Evolutionary conservation across 2,888 invertebrate genomes (phyloP).

Genomic region (Drosophila glabriapex): DNA sequence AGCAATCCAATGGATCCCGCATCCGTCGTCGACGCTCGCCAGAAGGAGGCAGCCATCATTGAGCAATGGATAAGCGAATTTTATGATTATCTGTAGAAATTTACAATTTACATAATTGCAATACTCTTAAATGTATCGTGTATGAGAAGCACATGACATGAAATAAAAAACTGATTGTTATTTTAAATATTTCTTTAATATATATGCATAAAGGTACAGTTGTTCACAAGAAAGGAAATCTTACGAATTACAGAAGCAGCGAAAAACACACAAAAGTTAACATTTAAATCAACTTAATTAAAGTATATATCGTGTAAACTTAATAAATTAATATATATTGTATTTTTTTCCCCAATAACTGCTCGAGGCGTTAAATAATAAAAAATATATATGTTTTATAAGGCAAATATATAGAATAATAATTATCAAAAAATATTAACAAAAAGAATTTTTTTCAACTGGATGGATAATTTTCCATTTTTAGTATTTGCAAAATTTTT

Average conservation of each 20-base stretch:
- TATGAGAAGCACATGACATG: background rate
- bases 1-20: slow-evolving; percentile 74
- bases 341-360: slow-evolving; percentile 65
- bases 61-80: slow-evolving; percentile 64
- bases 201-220: slow-evolving; percentile 81
- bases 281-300: slow-evolving; percentile 76
- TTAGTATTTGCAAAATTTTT: slow-evolving; percentile 56
- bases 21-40: slow-evolving; percentile 78
- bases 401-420: slow-evolving; percentile 67
- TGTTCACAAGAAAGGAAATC: slow-evolving; percentile 82
- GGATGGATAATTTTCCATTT: slow-evolving; percentile 75
- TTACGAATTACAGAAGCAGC: slow-evolving; percentile 78
- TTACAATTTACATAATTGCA: background rate
- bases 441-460: slow-evolving; percentile 67
- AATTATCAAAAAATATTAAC: slow-evolving; percentile 76
- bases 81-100: slow-evolving; percentile 1
- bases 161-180: slow-evolving; percentile 8
- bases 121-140: background rate
- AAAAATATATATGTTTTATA: slow-evolving; percentile 56
- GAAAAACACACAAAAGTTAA: slow-evolving; percentile 74
- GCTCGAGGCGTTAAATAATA: slow-evolving; percentile 71
- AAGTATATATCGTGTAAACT: slow-evolving; percentile 66
- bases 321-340: slow-evolving; percentile 75
- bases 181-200: slow-evolving; percentile 71
- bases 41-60: slow-evolving; percentile 74